Conservation (phyloP, 2,888 invertebrate genomes). For the Drosophila rellima region DNA sequence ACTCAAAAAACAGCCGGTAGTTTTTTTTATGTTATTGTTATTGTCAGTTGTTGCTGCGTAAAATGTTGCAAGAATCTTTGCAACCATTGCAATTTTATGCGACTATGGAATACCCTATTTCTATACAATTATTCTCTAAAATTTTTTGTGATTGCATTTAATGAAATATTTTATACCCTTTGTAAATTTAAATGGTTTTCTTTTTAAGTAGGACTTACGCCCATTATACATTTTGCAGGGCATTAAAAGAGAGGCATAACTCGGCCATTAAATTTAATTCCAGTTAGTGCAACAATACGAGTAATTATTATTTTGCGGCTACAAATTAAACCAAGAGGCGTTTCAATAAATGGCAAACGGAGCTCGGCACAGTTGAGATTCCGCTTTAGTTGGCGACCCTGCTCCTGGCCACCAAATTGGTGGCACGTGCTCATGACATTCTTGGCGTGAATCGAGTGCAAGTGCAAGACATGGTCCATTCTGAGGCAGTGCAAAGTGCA, state of each 20-base stretch:
- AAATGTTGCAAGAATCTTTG: constrained; percentile 71
- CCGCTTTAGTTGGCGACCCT: constrained; percentile 30
- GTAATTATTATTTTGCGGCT: constrained; percentile 32
- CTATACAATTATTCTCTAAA: background rate
- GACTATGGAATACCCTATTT: constrained; percentile 17
- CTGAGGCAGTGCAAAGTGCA: constrained; percentile 17
- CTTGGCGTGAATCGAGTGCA: constrained; percentile 27
- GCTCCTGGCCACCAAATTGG: constrained; percentile 38
- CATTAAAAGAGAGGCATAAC: constrained; percentile 4
- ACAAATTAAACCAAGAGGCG: constrained; percentile 34
- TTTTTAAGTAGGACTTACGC: no score
- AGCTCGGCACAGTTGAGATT: constrained; percentile 7
- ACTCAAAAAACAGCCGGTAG: constrained; percentile 26
- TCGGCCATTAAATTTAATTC: constrained; percentile 5
- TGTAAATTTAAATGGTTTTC: no score
- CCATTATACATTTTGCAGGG: constrained; percentile 10
- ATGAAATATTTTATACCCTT: no score
- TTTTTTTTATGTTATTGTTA: constrained; percentile 46
- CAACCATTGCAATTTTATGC: background rate
- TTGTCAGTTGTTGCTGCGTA: constrained; percentile 41
- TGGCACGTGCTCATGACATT: constrained; percentile 65
- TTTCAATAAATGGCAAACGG: constrained; percentile 12
- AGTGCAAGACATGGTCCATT: constrained; percentile 33
- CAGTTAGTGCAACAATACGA: constrained; percentile 17
- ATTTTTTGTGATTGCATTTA: no score